phyloP scores from a whole-genome alignment of 2,113 vertebrate genomes.

The Anolis carolinensis region DNA sequence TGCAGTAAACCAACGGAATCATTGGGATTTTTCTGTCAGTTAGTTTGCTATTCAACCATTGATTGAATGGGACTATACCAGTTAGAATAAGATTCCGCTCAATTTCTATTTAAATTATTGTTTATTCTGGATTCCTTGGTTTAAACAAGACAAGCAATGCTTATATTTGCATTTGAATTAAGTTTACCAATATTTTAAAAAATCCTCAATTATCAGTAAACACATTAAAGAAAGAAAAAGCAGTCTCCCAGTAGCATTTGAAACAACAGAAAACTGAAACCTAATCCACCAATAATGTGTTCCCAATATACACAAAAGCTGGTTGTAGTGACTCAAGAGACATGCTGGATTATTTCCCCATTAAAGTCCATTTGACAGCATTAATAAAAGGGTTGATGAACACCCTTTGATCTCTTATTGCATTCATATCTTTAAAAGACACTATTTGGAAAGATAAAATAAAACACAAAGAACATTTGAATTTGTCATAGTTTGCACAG shows the following conservation, averaged over 20 bases:
- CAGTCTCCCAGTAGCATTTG: not conserved
- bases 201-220: not conserved
- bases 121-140: not conserved
- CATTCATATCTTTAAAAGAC: conserved; percentile 20
- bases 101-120: not conserved
- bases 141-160: not conserved
- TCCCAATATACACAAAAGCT: conserved; percentile 2
- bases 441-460: conserved; percentile 16
- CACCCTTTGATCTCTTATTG: conserved; percentile 68
- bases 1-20: too few species aligned
- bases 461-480: conserved; percentile 6
- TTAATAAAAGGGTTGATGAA: conserved; percentile 59
- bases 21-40: too few species aligned
- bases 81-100: too few species aligned
- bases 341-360: conserved; percentile 44
- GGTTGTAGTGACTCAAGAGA: conserved; percentile 55
- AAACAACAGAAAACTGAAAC: conserved; percentile 22
- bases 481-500: conserved; percentile 1
- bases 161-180: not conserved
- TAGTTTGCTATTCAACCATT: too few species aligned
- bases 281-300: conserved; percentile 9
- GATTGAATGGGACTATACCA: too few species aligned
- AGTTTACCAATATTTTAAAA: not conserved
- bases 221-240: not conserved
- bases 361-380: conserved; percentile 64